phyloP scores from a whole-genome alignment of 2,797 vertebrate species.

The Psittacula echo region DNA sequence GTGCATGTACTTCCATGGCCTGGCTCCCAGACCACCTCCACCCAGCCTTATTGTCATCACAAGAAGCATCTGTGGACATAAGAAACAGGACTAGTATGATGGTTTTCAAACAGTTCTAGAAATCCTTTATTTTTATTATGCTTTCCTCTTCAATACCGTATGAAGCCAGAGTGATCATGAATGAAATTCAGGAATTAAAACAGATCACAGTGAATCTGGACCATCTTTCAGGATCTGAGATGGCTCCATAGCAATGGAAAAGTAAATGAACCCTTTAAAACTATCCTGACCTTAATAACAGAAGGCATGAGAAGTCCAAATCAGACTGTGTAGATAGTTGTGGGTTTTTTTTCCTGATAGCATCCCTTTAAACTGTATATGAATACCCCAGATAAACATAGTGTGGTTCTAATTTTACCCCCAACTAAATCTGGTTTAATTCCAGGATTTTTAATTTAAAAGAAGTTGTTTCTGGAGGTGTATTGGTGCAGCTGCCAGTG shows the following conservation, averaged over 20 bases:
- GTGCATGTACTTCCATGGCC: not conserved
- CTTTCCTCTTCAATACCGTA: not conserved
- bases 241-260: not conserved
- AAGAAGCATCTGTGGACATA: not conserved
- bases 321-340: not conserved
- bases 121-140: not conserved
- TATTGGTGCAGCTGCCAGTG: not conserved
- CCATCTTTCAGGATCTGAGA: not conserved
- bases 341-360: not conserved
- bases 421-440: not conserved
- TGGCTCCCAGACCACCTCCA: not conserved
- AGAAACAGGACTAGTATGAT: not conserved
- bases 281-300: not conserved
- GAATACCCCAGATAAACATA: not conserved
- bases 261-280: not conserved
- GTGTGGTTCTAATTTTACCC: not conserved
- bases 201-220: not conserved
- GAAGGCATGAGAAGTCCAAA: not conserved
- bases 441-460: constrained; percentile 7
- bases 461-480: not conserved
- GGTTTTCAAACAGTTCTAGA: not conserved
- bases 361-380: not conserved
- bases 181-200: not conserved
- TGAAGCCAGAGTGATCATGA: not conserved
- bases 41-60: not conserved